Evolutionary conservation across 2,797 vertebrate genomes (phyloP).

Genomic region (Acanthiza pusilla): DNA sequence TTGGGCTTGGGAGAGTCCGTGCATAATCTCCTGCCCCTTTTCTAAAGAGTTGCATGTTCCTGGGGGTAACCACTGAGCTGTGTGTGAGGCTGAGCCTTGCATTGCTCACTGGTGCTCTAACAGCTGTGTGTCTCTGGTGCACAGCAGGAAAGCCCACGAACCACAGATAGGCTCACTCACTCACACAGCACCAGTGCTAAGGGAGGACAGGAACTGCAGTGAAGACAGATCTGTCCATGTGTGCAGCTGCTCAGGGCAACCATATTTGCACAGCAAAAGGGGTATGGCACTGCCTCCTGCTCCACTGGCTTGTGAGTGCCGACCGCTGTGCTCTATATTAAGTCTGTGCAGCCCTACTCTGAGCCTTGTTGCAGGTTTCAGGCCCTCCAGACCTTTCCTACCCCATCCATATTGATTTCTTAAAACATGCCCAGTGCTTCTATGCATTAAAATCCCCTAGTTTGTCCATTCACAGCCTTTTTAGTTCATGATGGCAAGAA

Average conservation of each 20-base stretch:
- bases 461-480: neutral
- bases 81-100: neutral
- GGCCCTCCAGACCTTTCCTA: neutral
- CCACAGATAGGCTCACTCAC: neutral
- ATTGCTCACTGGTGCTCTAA: neutral
- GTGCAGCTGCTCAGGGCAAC: neutral
- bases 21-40: neutral
- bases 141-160: neutral
- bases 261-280: neutral
- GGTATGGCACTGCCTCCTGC: neutral
- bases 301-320: accelerated
- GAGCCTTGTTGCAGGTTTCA: neutral
- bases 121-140: neutral
- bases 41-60: neutral
- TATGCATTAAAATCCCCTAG: neutral
- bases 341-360: neutral
- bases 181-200: neutral
- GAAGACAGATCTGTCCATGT: neutral
- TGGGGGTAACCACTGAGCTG: neutral
- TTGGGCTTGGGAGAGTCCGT: neutral
- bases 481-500: neutral
- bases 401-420: neutral
- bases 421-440: neutral
- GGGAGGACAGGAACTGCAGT: neutral
- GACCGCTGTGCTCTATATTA: neutral